A percentile compares a stretch with the other conserved stretches of the same genome.
These are phyloP conservation scores for Pelodiscus sinensis DNA, from an alignment of 2,113 vertebrate genomes.

Conservation along the genomic window DNA sequence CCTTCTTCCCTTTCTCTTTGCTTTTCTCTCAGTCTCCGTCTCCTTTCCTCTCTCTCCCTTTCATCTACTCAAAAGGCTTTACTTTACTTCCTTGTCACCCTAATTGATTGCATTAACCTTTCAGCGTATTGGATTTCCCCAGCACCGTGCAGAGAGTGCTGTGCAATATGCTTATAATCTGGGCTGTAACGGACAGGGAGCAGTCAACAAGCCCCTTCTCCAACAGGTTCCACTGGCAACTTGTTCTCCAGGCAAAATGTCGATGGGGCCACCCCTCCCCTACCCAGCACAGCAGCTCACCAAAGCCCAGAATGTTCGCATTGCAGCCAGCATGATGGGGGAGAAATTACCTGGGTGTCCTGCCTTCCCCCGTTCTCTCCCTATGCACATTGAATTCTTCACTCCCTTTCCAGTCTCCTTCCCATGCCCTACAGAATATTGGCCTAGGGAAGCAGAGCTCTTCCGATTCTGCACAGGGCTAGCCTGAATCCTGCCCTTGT, in stretches of 20 bases:
- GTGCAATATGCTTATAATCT: slow-evolving; percentile 99
- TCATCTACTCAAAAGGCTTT: slow-evolving; percentile 96
- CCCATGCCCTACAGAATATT: not conserved
- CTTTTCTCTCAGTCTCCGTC: slow-evolving; percentile 60
- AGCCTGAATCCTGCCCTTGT: not conserved
- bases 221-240: slow-evolving; percentile 75
- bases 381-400: not conserved
- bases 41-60: slow-evolving; percentile 84
- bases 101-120: slow-evolving; percentile 99
- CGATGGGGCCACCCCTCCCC: accelerated
- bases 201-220: slow-evolving; percentile 95
- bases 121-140: slow-evolving; percentile 99
- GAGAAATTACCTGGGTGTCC: not conserved
- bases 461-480: not conserved
- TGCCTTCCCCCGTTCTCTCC: not conserved
- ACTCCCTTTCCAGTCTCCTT: not conserved
- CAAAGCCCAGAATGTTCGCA: not conserved
- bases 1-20: slow-evolving; percentile 17
- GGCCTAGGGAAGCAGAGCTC: not conserved
- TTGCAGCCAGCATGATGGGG: not conserved
- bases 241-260: not conserved
- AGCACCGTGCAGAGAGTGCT: slow-evolving; percentile 96
- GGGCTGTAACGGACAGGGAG: slow-evolving; percentile 97
- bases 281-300: not conserved
- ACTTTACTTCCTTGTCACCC: slow-evolving; percentile 99